Evolutionary conservation across 1,140 invertebrate genomes (phyloP).

Genomic region (Cyclina sinensis): DNA sequence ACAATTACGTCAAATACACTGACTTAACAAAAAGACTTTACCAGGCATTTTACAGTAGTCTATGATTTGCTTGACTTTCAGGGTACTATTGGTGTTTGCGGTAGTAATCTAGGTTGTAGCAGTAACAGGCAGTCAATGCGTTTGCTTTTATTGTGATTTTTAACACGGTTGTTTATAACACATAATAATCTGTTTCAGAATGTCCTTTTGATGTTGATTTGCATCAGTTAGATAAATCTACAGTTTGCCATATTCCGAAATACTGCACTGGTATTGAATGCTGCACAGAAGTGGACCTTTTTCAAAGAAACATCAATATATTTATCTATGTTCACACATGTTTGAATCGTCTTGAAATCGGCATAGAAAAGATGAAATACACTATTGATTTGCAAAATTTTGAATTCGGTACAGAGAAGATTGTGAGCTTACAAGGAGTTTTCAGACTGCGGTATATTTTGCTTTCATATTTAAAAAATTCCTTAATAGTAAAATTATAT

Average conservation of each 20-base stretch:
- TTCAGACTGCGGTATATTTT: conserved; percentile 41
- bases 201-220: conserved; percentile 29
- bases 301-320: conserved; percentile 45
- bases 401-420: conserved; percentile 60
- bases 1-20: no score
- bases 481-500: no score
- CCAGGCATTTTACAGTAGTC: no score
- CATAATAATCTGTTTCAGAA: conserved; percentile 53
- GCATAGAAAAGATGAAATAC: conserved; percentile 65
- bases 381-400: conserved; percentile 39
- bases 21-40: no score
- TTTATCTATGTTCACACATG: conserved; percentile 58
- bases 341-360: conserved; percentile 45
- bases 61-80: no score
- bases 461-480: no score
- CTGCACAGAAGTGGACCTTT: conserved; percentile 37
- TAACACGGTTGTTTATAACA: no score
- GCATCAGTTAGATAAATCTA: background rate
- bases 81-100: no score
- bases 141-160: no score
- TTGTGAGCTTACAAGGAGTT: conserved; percentile 35
- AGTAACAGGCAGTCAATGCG: no score
- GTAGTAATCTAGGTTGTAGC: no score
- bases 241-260: conserved; percentile 42
- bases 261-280: conserved; percentile 62